Evolutionary conservation across 2,113 vertebrate species (phyloP).

Genomic region (Amphilophus citrinellus): DNA sequence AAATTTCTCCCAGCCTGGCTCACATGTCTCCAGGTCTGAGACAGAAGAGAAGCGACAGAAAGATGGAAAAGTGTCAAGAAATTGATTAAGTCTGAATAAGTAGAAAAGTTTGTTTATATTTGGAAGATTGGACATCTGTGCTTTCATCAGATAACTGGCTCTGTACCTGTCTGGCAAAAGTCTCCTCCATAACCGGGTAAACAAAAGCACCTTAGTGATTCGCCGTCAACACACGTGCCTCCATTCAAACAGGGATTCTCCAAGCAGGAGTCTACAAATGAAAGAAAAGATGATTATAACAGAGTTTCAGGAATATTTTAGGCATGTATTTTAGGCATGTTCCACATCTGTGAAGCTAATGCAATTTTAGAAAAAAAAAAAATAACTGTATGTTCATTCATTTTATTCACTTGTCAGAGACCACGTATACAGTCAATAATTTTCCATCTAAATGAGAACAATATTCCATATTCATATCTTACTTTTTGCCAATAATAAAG

Average conservation of each 20-base stretch:
- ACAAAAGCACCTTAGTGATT: slow-evolving; percentile 83
- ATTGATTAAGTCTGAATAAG: not conserved
- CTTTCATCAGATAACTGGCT: not conserved
- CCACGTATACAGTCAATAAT: not conserved
- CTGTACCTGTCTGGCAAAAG: slow-evolving; percentile 88
- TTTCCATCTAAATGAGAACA: not conserved
- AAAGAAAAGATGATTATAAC: not conserved
- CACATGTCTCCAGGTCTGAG: slow-evolving; percentile 86
- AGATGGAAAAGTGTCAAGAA: not conserved
- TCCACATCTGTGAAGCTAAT: accelerated
- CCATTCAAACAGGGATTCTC: slow-evolving; percentile 92
- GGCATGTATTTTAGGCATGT: not conserved
- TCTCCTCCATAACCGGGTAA: slow-evolving; percentile 90
- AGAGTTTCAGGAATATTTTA: not conserved
- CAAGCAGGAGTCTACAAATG: slow-evolving; percentile 86
- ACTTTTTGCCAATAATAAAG: not conserved
- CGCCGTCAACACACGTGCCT: slow-evolving; percentile 89
- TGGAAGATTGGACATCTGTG: accelerated
- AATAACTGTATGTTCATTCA: not conserved
- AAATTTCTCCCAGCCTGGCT: slow-evolving; percentile 90
- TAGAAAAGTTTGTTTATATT: too few relatives aligned
- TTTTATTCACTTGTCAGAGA: not conserved
- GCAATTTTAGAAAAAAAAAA: not conserved
- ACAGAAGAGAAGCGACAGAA: not conserved
- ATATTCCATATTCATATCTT: accelerated